Conservation (phyloP, 2,797 vertebrate species). For the Pristis pectinata region DNA sequence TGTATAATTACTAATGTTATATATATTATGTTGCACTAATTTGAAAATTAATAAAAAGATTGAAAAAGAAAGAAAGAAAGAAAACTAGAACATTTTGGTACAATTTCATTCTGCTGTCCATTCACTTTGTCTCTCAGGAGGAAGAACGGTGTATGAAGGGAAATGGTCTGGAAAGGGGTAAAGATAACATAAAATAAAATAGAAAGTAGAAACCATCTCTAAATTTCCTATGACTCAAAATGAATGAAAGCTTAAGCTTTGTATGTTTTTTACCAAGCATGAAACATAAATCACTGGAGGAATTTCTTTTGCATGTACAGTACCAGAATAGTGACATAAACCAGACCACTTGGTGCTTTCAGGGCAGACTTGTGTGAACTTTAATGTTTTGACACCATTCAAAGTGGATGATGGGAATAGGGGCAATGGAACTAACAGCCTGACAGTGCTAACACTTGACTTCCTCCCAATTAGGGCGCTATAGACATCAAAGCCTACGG, state of each 20-base stretch:
- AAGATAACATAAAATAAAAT: not conserved
- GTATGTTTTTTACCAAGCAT: constrained; percentile 5
- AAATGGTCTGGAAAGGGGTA: not conserved
- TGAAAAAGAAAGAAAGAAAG: no score
- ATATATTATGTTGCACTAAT: no score
- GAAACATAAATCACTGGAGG: constrained; percentile 5
- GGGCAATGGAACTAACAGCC: constrained; percentile 80
- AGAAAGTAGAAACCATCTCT: no score
- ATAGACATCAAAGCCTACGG: constrained; percentile 87
- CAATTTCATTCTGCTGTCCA: constrained; percentile 5
- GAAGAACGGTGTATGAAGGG: not conserved
- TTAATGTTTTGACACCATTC: constrained; percentile 72
- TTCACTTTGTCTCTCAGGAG: not conserved
- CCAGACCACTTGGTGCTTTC: constrained; percentile 61
- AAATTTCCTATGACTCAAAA: constrained; percentile 6
- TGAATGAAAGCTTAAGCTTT: not conserved
- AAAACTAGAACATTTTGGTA: not conserved
- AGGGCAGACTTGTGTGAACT: constrained; percentile 76
- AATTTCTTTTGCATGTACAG: constrained; percentile 26
- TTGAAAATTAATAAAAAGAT: no score
- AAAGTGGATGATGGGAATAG: constrained; percentile 76
- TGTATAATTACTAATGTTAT: no score
- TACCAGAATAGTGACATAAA: constrained; percentile 66
- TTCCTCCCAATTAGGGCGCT: constrained; percentile 97
- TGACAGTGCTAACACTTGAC: constrained; percentile 86